These are phyloP conservation scores for Psittacula echo DNA, from an alignment of 2,797 vertebrate genomes.

Conservation along the genomic window DNA sequence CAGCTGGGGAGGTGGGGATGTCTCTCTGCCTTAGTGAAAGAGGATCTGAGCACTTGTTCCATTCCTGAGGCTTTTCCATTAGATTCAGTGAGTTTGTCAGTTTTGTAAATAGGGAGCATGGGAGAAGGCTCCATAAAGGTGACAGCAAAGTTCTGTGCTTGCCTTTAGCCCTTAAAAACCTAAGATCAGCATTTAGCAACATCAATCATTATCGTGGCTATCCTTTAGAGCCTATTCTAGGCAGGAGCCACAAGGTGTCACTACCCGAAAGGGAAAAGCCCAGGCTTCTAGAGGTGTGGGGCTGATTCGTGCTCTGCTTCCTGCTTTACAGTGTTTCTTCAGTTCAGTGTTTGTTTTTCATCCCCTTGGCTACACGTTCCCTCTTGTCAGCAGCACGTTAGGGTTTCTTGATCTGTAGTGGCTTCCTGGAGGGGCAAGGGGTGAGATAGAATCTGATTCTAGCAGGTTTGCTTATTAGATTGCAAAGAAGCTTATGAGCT, in stretches of 20 bases:
- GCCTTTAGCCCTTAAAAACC: too few species aligned
- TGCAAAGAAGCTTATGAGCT: neutral
- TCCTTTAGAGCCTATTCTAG: neutral
- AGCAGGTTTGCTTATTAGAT: neutral
- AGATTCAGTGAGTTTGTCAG: neutral
- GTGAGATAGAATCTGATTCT: neutral
- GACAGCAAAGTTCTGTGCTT: neutral
- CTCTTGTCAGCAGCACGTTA: neutral
- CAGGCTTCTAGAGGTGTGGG: neutral
- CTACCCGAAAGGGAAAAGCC: neutral
- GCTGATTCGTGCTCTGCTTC: neutral
- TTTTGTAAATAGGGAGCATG: neutral
- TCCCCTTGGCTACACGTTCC: neutral
- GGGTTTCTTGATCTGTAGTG: neutral
- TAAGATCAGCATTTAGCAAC: neutral
- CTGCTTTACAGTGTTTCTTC: neutral
- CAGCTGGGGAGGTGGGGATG: neutral
- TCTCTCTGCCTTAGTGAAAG: neutral
- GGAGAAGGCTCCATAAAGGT: neutral
- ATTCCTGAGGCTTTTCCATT: neutral
- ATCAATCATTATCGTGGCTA: rapidly evolving
- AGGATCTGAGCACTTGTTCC: neutral
- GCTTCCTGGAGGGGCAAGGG: neutral
- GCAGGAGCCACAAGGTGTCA: conserved; percentile 38
- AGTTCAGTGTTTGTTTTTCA: neutral